These are phyloP conservation scores for Cataglyphis livida DNA, from an alignment of 2,888 invertebrate genomes.

Conservation along the genomic window DNA sequence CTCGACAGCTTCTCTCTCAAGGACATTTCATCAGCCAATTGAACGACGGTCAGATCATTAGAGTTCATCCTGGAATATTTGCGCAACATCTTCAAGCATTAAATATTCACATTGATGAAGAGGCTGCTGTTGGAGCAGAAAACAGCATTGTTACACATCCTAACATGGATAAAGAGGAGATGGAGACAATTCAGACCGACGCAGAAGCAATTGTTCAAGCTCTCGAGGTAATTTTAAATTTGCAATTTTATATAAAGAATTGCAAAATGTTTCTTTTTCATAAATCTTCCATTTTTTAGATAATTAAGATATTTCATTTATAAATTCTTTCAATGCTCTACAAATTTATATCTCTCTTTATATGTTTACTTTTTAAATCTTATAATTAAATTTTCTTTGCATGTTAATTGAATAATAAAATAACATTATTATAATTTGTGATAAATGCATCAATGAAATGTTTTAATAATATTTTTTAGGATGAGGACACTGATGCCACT, in stretches of 20 bases:
- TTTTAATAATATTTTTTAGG: slow-evolving; percentile 67
- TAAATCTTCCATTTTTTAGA: not conserved
- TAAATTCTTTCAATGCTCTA: not conserved
- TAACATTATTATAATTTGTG: not conserved
- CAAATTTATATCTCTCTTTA: not conserved
- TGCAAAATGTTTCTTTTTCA: not conserved
- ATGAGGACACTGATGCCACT: slow-evolving; percentile 79
- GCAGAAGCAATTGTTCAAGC: slow-evolving; percentile 79
- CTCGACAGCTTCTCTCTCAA: slow-evolving; percentile 88
- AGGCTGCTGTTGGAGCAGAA: slow-evolving; percentile 46
- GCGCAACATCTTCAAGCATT: slow-evolving; percentile 85
- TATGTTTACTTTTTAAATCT: not conserved
- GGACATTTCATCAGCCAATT: slow-evolving; percentile 84
- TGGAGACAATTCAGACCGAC: slow-evolving; percentile 70
- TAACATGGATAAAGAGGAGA: slow-evolving; percentile 58
- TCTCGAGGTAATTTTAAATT: slow-evolving; percentile 74
- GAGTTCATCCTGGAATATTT: slow-evolving; percentile 77
- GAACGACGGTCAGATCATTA: slow-evolving; percentile 81
- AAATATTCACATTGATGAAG: slow-evolving; percentile 84
- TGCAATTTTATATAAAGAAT: not conserved
- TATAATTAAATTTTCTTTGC: not conserved
- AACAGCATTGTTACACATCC: slow-evolving; percentile 26
- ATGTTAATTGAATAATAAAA: not conserved
- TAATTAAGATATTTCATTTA: not conserved
- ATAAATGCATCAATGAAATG: slow-evolving; percentile 13